These are phyloP conservation scores for Tipula helvola DNA, from an alignment of 2,888 invertebrate genomes.

Conservation along the genomic window DNA sequence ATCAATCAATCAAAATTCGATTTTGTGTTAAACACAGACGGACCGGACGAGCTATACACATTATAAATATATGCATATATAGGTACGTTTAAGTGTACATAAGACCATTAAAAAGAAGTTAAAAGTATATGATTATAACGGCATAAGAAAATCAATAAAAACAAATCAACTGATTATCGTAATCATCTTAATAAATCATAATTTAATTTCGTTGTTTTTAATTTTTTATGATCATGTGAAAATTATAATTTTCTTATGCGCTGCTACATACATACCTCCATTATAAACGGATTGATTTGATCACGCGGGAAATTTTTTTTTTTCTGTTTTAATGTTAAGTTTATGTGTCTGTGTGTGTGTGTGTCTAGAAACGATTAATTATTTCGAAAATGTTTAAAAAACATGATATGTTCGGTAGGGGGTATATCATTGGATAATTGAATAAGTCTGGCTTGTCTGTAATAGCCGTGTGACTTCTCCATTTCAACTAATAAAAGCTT, in stretches of 20 bases:
- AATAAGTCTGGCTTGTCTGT: background rate
- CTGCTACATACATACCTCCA: background rate
- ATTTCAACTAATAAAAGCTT: too few species aligned
- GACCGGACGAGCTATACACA: background rate
- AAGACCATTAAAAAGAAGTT: background rate
- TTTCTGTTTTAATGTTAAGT: background rate
- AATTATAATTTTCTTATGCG: background rate
- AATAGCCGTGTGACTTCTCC: background rate
- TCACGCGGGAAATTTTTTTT: background rate
- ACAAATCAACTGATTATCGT: background rate
- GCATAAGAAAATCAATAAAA: background rate
- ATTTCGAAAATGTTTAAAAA: background rate
- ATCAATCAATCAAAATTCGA: background rate
- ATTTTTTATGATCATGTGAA: background rate
- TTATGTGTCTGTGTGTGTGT: background rate
- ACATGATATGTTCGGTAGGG: background rate
- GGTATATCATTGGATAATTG: background rate
- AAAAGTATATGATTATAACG: background rate
- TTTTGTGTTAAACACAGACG: background rate
- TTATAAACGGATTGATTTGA: background rate
- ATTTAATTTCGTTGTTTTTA: background rate
- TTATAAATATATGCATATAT: background rate
- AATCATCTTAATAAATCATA: background rate
- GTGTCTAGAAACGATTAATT: background rate
- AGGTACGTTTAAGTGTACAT: too few species aligned